Evolutionary conservation across 2,888 invertebrate species (phyloP), one percentile per base, ranked within the genome.

Genomic region (Sminthurides aquaticus): DNA sequence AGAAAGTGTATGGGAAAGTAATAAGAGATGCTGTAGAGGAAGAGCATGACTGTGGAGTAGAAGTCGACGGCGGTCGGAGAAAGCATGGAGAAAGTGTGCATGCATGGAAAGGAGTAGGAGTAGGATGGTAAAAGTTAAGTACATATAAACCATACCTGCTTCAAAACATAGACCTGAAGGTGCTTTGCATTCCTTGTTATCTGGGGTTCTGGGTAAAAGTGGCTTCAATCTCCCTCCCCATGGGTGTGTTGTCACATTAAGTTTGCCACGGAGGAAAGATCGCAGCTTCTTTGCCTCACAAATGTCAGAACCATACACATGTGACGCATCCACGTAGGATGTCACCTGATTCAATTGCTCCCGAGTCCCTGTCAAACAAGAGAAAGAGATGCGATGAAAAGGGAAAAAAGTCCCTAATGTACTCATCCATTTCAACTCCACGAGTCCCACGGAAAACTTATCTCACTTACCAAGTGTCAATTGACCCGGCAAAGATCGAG

Each of bases 311-410:
- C 82, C 82, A 70, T 83, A 83, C 25, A 82, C 78, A 63, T 78
- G 77, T 2, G 81, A 81, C 1, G 77, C 78, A 70, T 80, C 80
- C 1, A 82, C 69, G 71, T 78, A 82, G 1, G 81, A 78, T 0
- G 82, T 81, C 5, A 80, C 80, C 70, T 81, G 79, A 70, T 83
- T 83, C 63, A 81, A 76, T 73, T 83, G 82, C 67, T 82, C 81
- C 24, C 82, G 76, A 49, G 78, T 78, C n/a, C 80, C 78, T 77
- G 57, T n/a, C 55, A 61, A n/a, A 65, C 56, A 62, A 34, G 20
- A n/a, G n/a, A n/a, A n/a, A n/a, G n/a, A n/a, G n/a, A n/a, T n/a
- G n/a, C n/a, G 20, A 48, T 18, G 18, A 56, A n/a, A 34, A 54
- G n/a, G n/a, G n/a, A n/a, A n/a, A n/a, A n/a, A n/a, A n/a, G n/a